These are phyloP conservation scores for Ibidorhyncha struthersii DNA, from an alignment of 2,113 vertebrate genomes.

Conservation along the genomic window DNA sequence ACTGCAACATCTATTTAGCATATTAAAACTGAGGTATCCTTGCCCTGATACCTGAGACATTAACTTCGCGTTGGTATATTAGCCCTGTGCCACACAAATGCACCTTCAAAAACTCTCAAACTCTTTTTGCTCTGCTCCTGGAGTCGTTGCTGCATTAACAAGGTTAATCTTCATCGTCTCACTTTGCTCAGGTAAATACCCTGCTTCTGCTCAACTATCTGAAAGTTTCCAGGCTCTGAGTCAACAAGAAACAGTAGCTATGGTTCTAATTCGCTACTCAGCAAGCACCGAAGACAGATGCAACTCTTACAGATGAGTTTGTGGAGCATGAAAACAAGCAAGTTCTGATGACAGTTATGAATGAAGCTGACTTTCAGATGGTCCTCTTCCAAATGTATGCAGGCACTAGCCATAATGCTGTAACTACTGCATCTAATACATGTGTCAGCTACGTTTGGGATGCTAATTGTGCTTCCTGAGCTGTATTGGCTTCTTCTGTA, in stretches of 20 bases:
- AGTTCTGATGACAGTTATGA: slow-evolving; percentile 24
- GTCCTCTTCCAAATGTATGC: background rate
- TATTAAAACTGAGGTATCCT: background rate
- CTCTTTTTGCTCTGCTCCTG: background rate
- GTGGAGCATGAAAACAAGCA: slow-evolving; percentile 29
- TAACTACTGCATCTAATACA: slow-evolving; percentile 2
- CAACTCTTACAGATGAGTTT: slow-evolving; percentile 2
- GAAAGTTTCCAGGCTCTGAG: background rate
- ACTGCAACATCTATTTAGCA: background rate
- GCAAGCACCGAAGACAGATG: background rate
- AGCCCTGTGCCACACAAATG: background rate
- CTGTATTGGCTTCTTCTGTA: background rate
- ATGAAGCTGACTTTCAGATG: slow-evolving; percentile 9
- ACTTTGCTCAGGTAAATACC: background rate
- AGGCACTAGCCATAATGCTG: background rate
- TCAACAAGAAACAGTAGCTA: background rate
- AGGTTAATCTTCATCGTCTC: background rate
- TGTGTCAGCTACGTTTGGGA: background rate
- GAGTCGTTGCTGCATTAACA: background rate
- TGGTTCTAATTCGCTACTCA: background rate
- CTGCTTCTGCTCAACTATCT: background rate
- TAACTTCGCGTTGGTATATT: background rate
- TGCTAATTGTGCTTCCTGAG: slow-evolving; percentile 38
- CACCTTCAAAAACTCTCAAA: background rate
- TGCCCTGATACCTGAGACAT: background rate